These are phyloP conservation scores for Trissolcus basalis DNA, from an alignment of 1,140 invertebrate species.

Conservation along the genomic window DNA sequence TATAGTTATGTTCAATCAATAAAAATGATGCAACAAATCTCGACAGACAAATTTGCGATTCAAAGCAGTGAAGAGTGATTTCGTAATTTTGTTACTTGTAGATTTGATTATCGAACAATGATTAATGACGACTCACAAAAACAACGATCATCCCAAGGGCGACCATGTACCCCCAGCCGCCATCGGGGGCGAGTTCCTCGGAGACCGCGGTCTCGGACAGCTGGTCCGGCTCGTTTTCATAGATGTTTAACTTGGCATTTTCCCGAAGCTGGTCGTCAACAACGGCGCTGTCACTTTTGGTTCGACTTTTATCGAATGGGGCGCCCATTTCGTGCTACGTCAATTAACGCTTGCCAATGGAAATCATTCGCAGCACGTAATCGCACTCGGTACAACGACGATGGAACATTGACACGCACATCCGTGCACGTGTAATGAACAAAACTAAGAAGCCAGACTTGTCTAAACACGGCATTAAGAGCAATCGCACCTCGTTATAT, in stretches of 20 bases:
- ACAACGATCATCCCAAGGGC: constrained; percentile 75
- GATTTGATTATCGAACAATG: too few relatives aligned
- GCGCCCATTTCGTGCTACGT: constrained; percentile 30
- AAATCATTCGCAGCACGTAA: constrained; percentile 16
- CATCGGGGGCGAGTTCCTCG: constrained; percentile 76
- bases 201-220: constrained; percentile 38
- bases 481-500: constrained; percentile 45
- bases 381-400: constrained; percentile 10
- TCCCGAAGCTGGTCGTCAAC: constrained; percentile 12
- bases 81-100: too few relatives aligned
- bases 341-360: constrained; percentile 7
- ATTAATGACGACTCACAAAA: constrained; percentile 62
- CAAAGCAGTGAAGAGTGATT: too few relatives aligned
- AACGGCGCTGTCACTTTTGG: constrained; percentile 24
- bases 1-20: too few relatives aligned
- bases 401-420: constrained; percentile 49
- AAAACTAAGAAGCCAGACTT: constrained; percentile 50
- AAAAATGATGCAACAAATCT: too few relatives aligned
- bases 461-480: constrained; percentile 47
- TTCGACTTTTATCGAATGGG: constrained; percentile 37
- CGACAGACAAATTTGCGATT: too few relatives aligned
- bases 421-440: constrained; percentile 47
- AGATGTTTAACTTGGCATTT: not conserved
- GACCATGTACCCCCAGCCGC: constrained; percentile 79
- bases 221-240: constrained; percentile 31